Evolutionary conservation across 2,888 invertebrate species (phyloP), one percentile per base, ranked within the genome.

Genomic region (Mythimna impura): DNA sequence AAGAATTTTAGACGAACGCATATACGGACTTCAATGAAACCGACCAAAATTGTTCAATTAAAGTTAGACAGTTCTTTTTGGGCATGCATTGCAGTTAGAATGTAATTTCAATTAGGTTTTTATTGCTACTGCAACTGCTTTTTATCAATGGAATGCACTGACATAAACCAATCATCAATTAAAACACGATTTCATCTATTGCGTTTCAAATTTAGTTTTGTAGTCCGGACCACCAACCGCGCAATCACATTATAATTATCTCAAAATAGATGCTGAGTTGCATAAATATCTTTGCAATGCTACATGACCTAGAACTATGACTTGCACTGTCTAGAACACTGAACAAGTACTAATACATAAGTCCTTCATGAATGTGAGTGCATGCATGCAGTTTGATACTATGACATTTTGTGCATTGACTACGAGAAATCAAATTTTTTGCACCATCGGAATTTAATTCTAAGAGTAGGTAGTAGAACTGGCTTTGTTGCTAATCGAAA

Each of bases 221-320:
- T 50, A 22, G 9, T 52, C 7, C n/a, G 22, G 55, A 60, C 62
- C 79, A 62, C 64, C 52, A 43, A 65, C 61, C 54, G 30, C 12
- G 65, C 34, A 66, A 62, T 50, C 14, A 54, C n/a, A 55, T 25
- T 36, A 43, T 14, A 47, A 47, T 47, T 47, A 47, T 54, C 10
- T 36, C 25, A 55, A 76, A 82, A 60, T n/a, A n/a, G 47, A 58
- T 62, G 40, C 14, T 57, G 25, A 66, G 22, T 73, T 79, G 66
- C n/a, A 83, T 57, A 63, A 67, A 52, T 60, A 66, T 78, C 36
- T 66, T 65, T 47, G 40, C 25, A 66, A 47, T 66, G 58, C 47
- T 55, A 55, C 30, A 14, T 62, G 67, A 74, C 75, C 69, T 80
- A 80, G 66, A 70, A 83, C 74, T 80, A 80, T 83, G 75, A 83